A percentile compares a stretch with the other conserved stretches of the same genome.
These are phyloP conservation scores for Lysiphlebus fabarum DNA, from an alignment of 1,140 invertebrate species.

Conservation along the genomic window DNA sequence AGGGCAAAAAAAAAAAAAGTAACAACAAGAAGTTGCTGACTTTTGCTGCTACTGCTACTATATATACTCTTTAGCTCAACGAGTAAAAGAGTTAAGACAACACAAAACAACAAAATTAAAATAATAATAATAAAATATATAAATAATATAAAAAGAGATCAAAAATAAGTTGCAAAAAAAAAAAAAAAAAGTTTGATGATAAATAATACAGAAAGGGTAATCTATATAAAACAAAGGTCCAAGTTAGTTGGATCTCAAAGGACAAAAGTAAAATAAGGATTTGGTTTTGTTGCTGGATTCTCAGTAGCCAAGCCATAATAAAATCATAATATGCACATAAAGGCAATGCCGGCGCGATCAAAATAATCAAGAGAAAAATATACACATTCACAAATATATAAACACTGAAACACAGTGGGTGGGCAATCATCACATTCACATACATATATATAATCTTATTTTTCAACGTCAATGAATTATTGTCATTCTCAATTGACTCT, in stretches of 20 bases:
- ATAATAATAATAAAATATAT: slow-evolving; percentile 2
- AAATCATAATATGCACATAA: slow-evolving; percentile 56
- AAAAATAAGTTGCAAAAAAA: too few species aligned
- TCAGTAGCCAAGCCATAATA: slow-evolving; percentile 48
- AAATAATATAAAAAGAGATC: neutral
- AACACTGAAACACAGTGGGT: slow-evolving; percentile 35
- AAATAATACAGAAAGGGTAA: too few species aligned
- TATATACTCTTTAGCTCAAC: too few species aligned
- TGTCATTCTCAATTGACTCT: neutral
- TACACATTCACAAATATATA: too few species aligned
- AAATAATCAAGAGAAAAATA: slow-evolving; percentile 41
- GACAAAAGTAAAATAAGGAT: neutral
- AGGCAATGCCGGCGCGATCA: slow-evolving; percentile 48
- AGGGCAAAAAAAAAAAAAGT: neutral
- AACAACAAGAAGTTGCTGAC: neutral
- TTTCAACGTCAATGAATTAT: slow-evolving; percentile 7
- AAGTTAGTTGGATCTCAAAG: neutral
- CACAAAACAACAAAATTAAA: neutral
- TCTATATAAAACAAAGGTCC: too few species aligned
- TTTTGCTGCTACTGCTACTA: slow-evolving; percentile 2
- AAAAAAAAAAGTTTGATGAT: too few species aligned
- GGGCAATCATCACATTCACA: slow-evolving; percentile 22
- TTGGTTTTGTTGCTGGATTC: slow-evolving; percentile 49
- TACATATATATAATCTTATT: neutral
- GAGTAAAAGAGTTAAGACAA: too few species aligned